Evolutionary conservation across 1,140 invertebrate species (phyloP).

Genomic region (Mamestra configurata): DNA sequence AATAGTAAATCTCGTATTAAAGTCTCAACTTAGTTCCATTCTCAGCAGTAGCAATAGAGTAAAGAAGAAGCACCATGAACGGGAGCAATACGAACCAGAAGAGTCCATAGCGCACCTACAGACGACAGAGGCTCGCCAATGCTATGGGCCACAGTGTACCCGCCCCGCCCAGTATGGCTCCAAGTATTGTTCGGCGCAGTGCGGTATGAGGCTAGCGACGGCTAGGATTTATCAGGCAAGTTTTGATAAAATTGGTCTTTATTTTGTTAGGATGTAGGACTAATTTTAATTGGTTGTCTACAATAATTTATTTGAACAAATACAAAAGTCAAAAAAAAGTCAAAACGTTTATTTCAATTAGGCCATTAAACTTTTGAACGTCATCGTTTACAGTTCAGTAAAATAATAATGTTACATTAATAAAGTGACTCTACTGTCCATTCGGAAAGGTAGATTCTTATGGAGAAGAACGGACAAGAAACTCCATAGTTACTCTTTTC

Average conservation of each 20-base stretch:
- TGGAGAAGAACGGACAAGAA: no score
- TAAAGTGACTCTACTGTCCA: no score
- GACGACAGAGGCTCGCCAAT: constrained; percentile 91
- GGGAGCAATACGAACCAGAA: constrained; percentile 74
- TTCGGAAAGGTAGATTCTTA: no score
- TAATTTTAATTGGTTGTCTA: no score
- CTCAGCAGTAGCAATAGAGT: constrained; percentile 71
- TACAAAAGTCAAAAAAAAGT: constrained; percentile 70
- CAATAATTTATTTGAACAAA: no score
- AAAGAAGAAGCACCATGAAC: constrained; percentile 83
- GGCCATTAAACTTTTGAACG: no score
- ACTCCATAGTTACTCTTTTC: no score
- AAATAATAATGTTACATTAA: no score
- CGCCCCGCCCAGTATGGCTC: constrained; percentile 93
- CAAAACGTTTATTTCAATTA: no score
- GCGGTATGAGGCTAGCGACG: constrained; percentile 97
- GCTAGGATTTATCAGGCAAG: constrained; percentile 93
- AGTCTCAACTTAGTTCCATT: background rate
- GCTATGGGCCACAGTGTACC: constrained; percentile 96
- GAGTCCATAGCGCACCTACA: constrained; percentile 82
- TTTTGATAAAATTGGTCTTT: no score
- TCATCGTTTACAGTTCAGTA: no score
- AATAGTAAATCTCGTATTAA: no score
- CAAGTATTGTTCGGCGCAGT: constrained; percentile 98
- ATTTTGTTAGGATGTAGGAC: background rate